phyloP scores from a whole-genome alignment of 2,113 vertebrate species.

The Reinhardtius hippoglossoides region DNA sequence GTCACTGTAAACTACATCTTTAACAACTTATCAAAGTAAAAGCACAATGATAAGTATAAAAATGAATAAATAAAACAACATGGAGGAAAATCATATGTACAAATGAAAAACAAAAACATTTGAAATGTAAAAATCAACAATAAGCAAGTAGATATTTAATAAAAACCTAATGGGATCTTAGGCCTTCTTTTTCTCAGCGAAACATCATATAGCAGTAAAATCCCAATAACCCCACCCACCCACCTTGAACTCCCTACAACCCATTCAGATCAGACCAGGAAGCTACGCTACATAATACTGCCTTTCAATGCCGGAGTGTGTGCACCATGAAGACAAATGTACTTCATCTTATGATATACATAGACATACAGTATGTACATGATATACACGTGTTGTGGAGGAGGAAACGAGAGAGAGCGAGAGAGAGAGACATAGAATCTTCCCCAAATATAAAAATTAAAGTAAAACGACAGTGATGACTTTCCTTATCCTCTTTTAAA shows the following conservation, averaged over 20 bases:
- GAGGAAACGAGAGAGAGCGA: conserved; percentile 44
- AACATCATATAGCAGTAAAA: conserved; percentile 72
- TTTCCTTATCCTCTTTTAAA: conserved; percentile 54
- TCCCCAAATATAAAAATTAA: conserved; percentile 57
- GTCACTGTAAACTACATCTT: conserved; percentile 60
- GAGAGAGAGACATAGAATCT: conserved; percentile 41
- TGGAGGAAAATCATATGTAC: conserved; percentile 68
- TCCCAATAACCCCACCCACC: conserved; percentile 34
- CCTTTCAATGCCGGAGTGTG: conserved; percentile 67
- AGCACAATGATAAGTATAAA: conserved; percentile 52
- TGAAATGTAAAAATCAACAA: conserved; percentile 44
- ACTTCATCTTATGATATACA: conserved; percentile 66
- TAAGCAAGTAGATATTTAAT: conserved; percentile 46
- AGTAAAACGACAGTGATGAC: conserved; percentile 53
- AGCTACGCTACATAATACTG: conserved; percentile 84
- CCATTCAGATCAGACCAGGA: conserved; percentile 44
- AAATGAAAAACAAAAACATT: conserved; percentile 48
- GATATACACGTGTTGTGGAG: conserved; percentile 71
- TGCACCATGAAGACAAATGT: conserved; percentile 66
- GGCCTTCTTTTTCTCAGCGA: conserved; percentile 68
- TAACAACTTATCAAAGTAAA: conserved; percentile 51
- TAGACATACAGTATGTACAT: conserved; percentile 73
- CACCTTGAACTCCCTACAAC: background rate
- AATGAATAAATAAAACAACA: conserved; percentile 66
- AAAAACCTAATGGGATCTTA: conserved; percentile 65